phyloP scores from a whole-genome alignment of 2,888 invertebrate species.

The Globia sparganii region DNA sequence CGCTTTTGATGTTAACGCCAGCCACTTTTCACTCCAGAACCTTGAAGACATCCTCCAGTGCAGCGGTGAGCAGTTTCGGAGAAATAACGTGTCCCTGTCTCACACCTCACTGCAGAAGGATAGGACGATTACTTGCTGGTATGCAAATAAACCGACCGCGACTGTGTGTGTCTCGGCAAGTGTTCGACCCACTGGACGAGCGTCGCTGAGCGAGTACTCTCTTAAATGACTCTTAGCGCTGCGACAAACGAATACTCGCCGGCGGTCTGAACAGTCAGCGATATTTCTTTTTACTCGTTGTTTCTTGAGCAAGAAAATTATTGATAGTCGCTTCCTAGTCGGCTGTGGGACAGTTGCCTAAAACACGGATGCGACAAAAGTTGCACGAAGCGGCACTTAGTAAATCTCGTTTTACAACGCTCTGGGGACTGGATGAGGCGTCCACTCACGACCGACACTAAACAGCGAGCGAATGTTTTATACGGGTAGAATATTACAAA shows the following conservation, averaged over 20 bases:
- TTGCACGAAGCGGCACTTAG: constrained; percentile 24
- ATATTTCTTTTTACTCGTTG: not conserved
- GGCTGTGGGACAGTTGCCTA: not conserved
- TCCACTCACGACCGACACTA: constrained; percentile 24
- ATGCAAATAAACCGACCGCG: too few species aligned
- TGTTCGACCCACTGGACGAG: not conserved
- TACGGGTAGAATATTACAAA: constrained; percentile 21
- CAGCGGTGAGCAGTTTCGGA: too few species aligned
- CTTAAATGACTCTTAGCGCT: not conserved
- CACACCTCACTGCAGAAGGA: too few species aligned
- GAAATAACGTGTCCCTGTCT: too few species aligned
- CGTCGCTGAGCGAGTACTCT: not conserved
- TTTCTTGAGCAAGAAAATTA: not conserved
- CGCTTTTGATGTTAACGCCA: too few species aligned
- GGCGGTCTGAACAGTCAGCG: not conserved
- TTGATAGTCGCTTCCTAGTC: not conserved
- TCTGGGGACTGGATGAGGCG: constrained; percentile 20
- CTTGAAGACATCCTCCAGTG: too few species aligned
- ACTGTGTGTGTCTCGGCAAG: not conserved
- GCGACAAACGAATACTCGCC: not conserved
- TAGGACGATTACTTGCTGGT: too few species aligned
- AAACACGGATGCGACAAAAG: constrained; percentile 44
- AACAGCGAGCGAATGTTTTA: constrained; percentile 41
- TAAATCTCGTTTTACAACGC: constrained; percentile 49
- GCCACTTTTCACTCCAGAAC: too few species aligned